Evolutionary conservation across 2,113 vertebrate genomes (phyloP).

Genomic region (Emydocephalus ijimae): DNA sequence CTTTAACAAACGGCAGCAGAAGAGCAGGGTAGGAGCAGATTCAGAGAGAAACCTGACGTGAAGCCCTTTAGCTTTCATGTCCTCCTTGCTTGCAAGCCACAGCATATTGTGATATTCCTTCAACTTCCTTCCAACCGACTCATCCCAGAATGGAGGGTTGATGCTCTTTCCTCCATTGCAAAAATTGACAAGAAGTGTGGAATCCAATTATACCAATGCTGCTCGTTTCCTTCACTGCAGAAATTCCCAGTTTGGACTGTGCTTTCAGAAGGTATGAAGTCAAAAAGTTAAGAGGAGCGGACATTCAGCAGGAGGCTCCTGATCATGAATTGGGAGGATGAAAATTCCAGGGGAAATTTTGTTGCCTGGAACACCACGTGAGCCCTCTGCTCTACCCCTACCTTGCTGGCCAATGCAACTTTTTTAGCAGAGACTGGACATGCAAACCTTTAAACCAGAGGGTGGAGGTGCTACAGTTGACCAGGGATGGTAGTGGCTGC

Average conservation of each 20-base stretch:
- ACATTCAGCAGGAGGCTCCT: neutral
- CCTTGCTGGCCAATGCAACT: neutral
- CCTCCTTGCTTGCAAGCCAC: neutral
- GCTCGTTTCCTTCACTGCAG: conserved; percentile 13
- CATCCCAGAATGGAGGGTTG: rapidly evolving
- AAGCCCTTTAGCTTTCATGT: neutral
- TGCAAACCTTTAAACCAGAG: neutral
- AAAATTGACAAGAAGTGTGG: neutral
- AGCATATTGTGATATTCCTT: neutral
- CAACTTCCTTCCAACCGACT: neutral
- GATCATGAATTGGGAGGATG: neutral
- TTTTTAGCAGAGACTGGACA: neutral
- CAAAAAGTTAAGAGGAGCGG: neutral
- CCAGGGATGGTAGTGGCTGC: neutral
- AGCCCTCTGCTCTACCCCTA: neutral
- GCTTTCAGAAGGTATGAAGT: neutral
- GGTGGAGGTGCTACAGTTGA: neutral
- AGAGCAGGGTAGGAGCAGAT: neutral
- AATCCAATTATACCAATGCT: neutral
- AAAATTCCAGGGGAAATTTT: neutral
- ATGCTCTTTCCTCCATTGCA: neutral
- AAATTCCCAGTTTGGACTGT: conserved; percentile 22
- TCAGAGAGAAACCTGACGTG: neutral
- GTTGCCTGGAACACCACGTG: neutral
- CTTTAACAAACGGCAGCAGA: neutral